Evolutionary conservation across 1,140 invertebrate genomes (phyloP).

Genomic region (Thrips palmi): DNA sequence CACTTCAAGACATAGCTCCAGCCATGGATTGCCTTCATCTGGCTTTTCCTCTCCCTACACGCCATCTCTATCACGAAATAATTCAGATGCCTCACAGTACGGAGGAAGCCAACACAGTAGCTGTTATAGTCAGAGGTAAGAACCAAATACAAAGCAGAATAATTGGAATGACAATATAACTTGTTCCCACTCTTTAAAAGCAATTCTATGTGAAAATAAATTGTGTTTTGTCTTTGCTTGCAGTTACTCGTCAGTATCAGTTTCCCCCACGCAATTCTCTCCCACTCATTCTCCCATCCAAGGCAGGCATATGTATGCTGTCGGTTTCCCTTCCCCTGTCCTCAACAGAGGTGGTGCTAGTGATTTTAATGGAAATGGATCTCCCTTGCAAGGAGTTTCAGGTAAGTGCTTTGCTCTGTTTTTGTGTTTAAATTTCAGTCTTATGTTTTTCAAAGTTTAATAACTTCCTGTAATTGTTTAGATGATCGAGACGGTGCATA

Average conservation of each 20-base stretch:
- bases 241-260: conserved; percentile 27
- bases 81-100: conserved; percentile 64
- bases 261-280: conserved; percentile 34
- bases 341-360: conserved; percentile 13
- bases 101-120: conserved; percentile 38
- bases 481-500: conserved; percentile 17
- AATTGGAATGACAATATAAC: too few relatives aligned
- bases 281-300: conserved; percentile 77
- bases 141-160: too few relatives aligned
- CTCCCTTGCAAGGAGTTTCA: not conserved
- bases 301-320: conserved; percentile 17
- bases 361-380: conserved; percentile 13
- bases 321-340: conserved; percentile 18
- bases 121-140: conserved; percentile 51
- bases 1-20: conserved; percentile 59
- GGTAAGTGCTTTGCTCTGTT: too few relatives aligned
- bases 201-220: too few relatives aligned
- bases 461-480: too few relatives aligned
- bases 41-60: conserved; percentile 42
- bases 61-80: conserved; percentile 67
- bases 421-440: too few relatives aligned
- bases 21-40: conserved; percentile 38
- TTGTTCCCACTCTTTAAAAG: too few relatives aligned
- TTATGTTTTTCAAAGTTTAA: too few relatives aligned
- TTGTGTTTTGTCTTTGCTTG: too few relatives aligned